Base-by-base conservation (phyloP, 2,797 vertebrate genomes). In the Lepilemur ruficaudatus region DNA sequence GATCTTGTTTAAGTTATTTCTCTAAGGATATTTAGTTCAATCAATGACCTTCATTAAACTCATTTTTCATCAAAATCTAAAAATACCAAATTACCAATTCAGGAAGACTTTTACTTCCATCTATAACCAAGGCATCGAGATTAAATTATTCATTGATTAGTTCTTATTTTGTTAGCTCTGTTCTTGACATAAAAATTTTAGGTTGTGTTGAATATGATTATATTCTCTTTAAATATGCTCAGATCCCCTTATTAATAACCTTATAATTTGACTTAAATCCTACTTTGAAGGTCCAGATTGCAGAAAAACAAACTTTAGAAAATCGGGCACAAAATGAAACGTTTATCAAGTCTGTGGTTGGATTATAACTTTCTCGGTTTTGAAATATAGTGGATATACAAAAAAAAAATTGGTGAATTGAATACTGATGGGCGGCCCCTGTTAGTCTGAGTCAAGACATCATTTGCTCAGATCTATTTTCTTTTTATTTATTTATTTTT, bases 61-160 rank as follows among this genome's bases (percentile, higher is more conserved):
- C 22, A 92, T 69, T 92, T 91, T 79, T 81, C 52, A 89, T 87
- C n/a, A 92, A 86, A 89, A 50, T 80, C 86, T 92, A 86, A 96
- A 95, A 79, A 55, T 75, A 93, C 17, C 38, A 82, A 89, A 57
- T 78, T 89, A 80, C 2, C 63, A 87, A 92, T 87, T 96, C 50
- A 46, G 69, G 18, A 89, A 90, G 43, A 86, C 59, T 73, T 93
- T 75, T 13, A 70, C 63, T 59, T 87, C 28, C 3, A 73, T 73
- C 28, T 92, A 48, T 78, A 86, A 93, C 63, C 63, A 96, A 91
- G 63, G 35, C 22, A 76, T 25, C 20, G 14, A 2, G 41, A 28
- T 67, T 92, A 86, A 89, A 82, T 91, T 61, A 80, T 48, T 43
- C 84, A 87, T 82, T 78, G 73, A n/a, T 85, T 83, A 73, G n/a